phyloP scores from a whole-genome alignment of 53 echinoderm and acorn worm species.

The Echinometra lucunter region DNA sequence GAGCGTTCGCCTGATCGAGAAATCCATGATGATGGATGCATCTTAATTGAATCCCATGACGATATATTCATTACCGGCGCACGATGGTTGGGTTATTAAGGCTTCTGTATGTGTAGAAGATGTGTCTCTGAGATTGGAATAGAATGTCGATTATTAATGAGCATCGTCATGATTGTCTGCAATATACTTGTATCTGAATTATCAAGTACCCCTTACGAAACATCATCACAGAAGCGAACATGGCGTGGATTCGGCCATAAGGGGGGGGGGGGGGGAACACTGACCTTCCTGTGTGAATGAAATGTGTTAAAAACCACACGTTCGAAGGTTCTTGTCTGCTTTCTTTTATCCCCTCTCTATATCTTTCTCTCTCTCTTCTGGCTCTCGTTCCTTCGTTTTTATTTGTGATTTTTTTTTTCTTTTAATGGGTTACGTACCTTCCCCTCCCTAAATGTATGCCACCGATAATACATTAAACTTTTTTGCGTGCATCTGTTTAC shows the following conservation, averaged over 20 bases:
- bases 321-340: background rate
- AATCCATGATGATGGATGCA: background rate
- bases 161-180: background rate
- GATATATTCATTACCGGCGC: background rate
- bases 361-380: background rate
- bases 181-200: background rate
- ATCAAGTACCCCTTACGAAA: background rate
- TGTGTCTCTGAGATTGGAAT: background rate
- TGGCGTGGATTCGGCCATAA: background rate
- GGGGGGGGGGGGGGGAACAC: background rate
- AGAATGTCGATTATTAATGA: background rate
- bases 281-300: background rate
- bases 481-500: background rate
- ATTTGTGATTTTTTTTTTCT: too few relatives aligned
- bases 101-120: background rate
- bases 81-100: background rate
- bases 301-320: background rate
- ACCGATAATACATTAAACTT: too few relatives aligned
- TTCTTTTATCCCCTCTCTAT: background rate
- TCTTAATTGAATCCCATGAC: constrained; percentile 46
- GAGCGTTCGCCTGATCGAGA: background rate
- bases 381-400: background rate
- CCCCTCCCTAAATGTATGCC: too few relatives aligned
- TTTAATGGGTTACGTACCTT: too few relatives aligned
- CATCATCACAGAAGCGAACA: background rate